These are phyloP conservation scores for Leucopsar rothschildi DNA, from an alignment of 2,113 vertebrate genomes.

Conservation along the genomic window DNA sequence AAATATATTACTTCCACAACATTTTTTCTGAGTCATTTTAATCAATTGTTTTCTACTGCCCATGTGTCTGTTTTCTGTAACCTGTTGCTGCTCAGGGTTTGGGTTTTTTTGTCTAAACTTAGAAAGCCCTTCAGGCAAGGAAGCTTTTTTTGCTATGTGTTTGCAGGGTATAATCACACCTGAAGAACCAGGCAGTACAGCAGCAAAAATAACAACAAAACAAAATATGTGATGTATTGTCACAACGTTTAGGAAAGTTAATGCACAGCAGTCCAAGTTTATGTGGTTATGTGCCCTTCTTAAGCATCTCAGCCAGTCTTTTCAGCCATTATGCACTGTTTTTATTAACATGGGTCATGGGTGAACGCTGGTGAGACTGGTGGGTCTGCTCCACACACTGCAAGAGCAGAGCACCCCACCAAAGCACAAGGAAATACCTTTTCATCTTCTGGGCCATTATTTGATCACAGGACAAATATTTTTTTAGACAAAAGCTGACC, in stretches of 20 bases:
- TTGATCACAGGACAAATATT: not conserved
- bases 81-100: not conserved
- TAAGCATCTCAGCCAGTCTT: not conserved
- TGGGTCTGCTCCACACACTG: not conserved
- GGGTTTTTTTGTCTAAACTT: not conserved
- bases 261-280: not conserved
- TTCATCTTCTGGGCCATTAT: not conserved
- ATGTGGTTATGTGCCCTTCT: not conserved
- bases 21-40: not conserved
- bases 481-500: not conserved
- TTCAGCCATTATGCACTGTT: not conserved
- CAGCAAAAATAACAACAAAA: not conserved
- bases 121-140: not conserved
- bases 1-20: not conserved
- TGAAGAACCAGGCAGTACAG: fast-evolving
- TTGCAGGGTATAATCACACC: not conserved
- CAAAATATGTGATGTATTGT: not conserved
- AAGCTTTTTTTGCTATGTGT: not conserved
- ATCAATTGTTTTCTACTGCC: not conserved
- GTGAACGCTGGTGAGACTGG: not conserved
- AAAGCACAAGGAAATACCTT: not conserved
- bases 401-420: not conserved
- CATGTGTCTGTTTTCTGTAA: not conserved
- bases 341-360: not conserved
- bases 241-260: not conserved